Evolutionary conservation across 1,140 invertebrate genomes (phyloP).

Genomic region (Musca domestica): DNA sequence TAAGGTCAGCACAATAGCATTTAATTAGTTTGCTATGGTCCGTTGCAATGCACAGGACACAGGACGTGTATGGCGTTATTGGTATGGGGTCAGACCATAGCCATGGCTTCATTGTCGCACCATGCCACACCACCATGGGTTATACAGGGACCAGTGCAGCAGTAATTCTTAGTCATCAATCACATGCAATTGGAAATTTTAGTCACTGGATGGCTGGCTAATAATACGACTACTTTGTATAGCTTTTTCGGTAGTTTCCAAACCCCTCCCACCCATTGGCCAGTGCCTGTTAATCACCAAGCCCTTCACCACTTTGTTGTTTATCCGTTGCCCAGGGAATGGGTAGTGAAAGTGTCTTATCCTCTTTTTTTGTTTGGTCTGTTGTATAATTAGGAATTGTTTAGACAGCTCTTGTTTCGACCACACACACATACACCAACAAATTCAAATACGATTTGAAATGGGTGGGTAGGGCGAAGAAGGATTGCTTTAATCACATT

Average conservation of each 20-base stretch:
- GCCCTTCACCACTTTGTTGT: neutral
- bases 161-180: constrained; percentile 13
- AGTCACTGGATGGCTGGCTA: too few relatives aligned
- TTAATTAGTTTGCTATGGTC: constrained; percentile 11
- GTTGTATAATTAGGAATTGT: constrained; percentile 15
- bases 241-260: neutral
- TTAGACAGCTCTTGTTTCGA: constrained; percentile 11
- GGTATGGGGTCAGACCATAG: neutral
- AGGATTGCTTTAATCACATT: too few relatives aligned
- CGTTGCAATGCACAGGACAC: neutral
- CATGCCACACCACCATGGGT: too few relatives aligned
- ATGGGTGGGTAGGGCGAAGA: too few relatives aligned
- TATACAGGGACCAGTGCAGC: neutral
- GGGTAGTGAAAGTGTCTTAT: neutral
- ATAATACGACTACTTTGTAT: neutral
- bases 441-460: too few relatives aligned
- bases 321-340: neutral
- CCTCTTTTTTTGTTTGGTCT: neutral
- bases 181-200: constrained; percentile 10
- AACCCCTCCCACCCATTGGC: neutral
- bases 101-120: too few relatives aligned
- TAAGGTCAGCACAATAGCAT: constrained; percentile 19
- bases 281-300: neutral
- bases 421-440: too few relatives aligned
- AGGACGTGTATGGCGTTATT: neutral